phyloP scores from a whole-genome alignment of 2,113 vertebrate species.

The Patagioenas fasciata region DNA sequence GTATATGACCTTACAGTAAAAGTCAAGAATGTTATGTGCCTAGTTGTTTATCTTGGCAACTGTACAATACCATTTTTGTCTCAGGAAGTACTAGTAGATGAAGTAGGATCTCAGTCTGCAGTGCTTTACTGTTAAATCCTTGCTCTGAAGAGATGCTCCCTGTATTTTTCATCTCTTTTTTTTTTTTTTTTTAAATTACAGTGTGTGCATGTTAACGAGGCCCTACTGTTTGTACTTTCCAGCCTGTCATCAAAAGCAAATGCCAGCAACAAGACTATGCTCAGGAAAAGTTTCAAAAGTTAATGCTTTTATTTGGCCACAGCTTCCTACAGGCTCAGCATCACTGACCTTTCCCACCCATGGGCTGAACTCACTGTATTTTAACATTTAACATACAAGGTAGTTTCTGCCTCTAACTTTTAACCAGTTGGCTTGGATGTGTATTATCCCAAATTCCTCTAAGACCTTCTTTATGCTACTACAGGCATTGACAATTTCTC shows the following conservation, averaged over 20 bases:
- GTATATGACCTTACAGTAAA: background rate
- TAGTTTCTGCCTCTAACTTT: background rate
- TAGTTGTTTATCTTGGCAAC: background rate
- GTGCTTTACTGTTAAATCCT: background rate
- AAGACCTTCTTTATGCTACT: background rate
- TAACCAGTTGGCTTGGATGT: background rate
- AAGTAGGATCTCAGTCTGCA: background rate
- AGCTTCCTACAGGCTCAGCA: background rate
- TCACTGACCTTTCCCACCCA: background rate
- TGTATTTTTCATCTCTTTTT: background rate
- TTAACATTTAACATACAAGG: background rate
- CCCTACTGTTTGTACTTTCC: background rate
- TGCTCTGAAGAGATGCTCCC: background rate
- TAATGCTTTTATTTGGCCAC: background rate
- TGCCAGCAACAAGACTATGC: background rate
- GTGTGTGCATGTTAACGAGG: background rate
- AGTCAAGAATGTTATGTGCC: background rate
- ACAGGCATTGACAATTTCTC: background rate
- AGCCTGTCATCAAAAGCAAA: background rate
- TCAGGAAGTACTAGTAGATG: background rate
- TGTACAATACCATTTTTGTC: background rate
- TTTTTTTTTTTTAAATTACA: background rate
- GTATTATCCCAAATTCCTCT: background rate
- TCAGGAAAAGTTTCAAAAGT: constrained; percentile 3
- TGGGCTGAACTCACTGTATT: background rate